A percentile compares a stretch with the other conserved stretches of the same genome.
These are phyloP conservation scores for Eupithecia subumbrata DNA, from an alignment of 2,888 invertebrate genomes.

Conservation along the genomic window DNA sequence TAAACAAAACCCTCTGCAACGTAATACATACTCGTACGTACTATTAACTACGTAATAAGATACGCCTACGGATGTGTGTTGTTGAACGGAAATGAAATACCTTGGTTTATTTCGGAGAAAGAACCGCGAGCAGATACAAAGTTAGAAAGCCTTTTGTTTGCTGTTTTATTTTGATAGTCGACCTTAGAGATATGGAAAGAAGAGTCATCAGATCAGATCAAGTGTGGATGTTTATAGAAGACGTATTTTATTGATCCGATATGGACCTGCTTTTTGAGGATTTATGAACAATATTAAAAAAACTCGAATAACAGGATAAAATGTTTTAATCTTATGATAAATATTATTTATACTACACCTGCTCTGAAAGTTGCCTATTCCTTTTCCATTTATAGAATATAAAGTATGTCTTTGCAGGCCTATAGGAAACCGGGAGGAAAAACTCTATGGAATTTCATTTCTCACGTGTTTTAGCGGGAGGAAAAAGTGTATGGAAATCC, in stretches of 20 bases:
- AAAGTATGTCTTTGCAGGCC: too few relatives aligned
- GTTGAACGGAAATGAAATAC: not conserved
- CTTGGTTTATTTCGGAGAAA: not conserved
- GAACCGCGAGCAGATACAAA: not conserved
- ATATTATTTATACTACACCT: too few relatives aligned
- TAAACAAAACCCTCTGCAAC: constrained; percentile 7
- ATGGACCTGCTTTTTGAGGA: not conserved
- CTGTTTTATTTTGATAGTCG: not conserved
- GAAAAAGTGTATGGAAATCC: too few relatives aligned
- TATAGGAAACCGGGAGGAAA: too few relatives aligned
- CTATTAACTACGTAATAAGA: not conserved
- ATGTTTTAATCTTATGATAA: too few relatives aligned
- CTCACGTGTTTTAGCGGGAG: too few relatives aligned
- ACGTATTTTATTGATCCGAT: not conserved
- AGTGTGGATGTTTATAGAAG: not conserved
- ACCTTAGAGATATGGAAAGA: not conserved
- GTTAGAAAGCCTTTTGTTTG: not conserved
- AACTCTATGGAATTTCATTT: too few relatives aligned
- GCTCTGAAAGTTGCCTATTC: too few relatives aligned
- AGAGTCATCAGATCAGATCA: not conserved
- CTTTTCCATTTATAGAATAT: too few relatives aligned
- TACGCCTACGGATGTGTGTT: not conserved
- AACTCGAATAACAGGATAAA: too few relatives aligned
- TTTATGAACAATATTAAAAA: too few relatives aligned
- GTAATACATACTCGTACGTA: not conserved